Base-by-base conservation (phyloP, 1,140 invertebrate genomes). In the Carposina sasakii region DNA sequence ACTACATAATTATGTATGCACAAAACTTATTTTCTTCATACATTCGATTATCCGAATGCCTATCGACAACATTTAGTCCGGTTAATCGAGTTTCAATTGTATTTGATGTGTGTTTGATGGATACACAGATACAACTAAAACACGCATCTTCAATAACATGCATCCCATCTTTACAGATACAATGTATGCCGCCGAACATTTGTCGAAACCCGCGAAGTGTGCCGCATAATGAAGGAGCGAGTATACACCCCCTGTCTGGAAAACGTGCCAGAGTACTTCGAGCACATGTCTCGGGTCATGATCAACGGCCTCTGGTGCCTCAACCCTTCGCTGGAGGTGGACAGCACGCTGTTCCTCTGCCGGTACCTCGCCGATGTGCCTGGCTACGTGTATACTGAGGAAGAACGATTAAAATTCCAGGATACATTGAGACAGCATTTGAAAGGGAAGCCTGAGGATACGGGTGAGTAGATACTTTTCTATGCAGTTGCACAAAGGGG, bases 121-220 rank as follows among this genome's bases (percentile, higher is more conserved):
- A n/a, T n/a, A n/a, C n/a, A n/a, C n/a, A n/a, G n/a, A n/a, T n/a
- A n/a, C n/a, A n/a, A n/a, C 20, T 30, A 45, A 4, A 37, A 37
- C 13, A 24, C n/a, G n/a, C n/a, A n/a, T n/a, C n/a, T n/a, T n/a
- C n/a, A n/a, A 10, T 13, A 15, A 2, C 21, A 12, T 24, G 31
- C 15, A 20, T 23, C 9, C 20, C 13, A 15, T 26, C 15, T 24
- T 50, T 62, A 17, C 71, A 88, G 87, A 42, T 90, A 88, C 67
- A 91, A 91, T 60, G 67, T 91, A 8, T 87, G 84, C 53, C 67
- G 79, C 4, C 75, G 75, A 8, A 79, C 70, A 15, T 33, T 77
- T 0, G 64, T 79, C 4, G 85, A 87, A 46, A 86, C 86, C 0
- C 67, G 59, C 5, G 57, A 78, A 58, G 71, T 85, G 1, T 86